A percentile compares a stretch with the other conserved stretches of the same genome.
phyloP scores from a whole-genome alignment of 2,888 invertebrate species.

The Antheraea yamamai region DNA sequence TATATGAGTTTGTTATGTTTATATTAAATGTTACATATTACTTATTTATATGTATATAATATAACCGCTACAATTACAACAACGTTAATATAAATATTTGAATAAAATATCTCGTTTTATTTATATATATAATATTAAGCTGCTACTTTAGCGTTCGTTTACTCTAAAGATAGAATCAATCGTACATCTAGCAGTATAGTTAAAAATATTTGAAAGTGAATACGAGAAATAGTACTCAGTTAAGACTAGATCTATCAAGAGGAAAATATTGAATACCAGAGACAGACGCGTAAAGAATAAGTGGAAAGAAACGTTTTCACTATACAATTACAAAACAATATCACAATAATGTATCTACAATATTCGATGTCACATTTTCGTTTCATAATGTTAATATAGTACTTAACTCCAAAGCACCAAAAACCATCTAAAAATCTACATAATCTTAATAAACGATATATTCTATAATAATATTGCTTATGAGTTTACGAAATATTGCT shows the following conservation, averaged over 20 bases:
- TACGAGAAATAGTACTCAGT: conserved; percentile 52
- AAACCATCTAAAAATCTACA: conserved; percentile 68
- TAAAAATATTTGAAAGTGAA: conserved; percentile 57
- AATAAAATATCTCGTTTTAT: conserved; percentile 75
- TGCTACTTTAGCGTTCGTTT: conserved; percentile 53
- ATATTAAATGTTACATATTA: conserved; percentile 34
- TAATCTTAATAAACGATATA: conserved; percentile 62
- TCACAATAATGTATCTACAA: conserved; percentile 37
- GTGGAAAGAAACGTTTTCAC: conserved; percentile 28
- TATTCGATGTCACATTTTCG: conserved; percentile 72
- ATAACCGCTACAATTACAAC: conserved; percentile 68
- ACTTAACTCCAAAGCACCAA: conserved; percentile 69
- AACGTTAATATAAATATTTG: conserved; percentile 78
- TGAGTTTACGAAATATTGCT: conserved; percentile 75
- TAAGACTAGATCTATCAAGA: conserved; percentile 44
- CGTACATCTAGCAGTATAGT: conserved; percentile 53
- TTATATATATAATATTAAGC: conserved; percentile 58
- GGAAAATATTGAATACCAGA: conserved; percentile 40
- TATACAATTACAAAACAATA: conserved; percentile 37
- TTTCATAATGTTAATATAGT: conserved; percentile 58
- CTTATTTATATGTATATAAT: conserved; percentile 41
- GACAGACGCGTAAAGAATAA: conserved; percentile 34
- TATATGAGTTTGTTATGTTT: too few species aligned
- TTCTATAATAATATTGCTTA: conserved; percentile 65
- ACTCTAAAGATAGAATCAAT: conserved; percentile 55